Evolutionary conservation across 2,888 invertebrate species (phyloP), one percentile per base, ranked within the genome.

Genomic region (Eupeodes luniger): DNA sequence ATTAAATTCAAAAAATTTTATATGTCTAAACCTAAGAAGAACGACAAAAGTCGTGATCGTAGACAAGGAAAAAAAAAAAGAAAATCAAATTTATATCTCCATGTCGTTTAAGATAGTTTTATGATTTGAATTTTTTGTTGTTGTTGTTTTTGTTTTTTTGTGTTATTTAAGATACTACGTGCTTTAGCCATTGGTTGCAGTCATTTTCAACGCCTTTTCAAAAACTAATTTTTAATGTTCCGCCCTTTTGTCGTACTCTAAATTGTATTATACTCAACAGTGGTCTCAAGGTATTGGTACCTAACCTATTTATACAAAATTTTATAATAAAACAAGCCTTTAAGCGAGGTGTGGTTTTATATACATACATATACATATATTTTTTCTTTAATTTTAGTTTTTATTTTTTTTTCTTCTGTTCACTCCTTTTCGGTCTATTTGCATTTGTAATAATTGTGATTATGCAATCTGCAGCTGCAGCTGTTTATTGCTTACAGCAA

Each of bases 391-490:
- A 49, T 67, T 67, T 12, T 1, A 34, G 4, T 44, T 59, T 19
- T 36, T 57, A 36, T 40, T 44, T 44, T 47, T 66, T 74, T 47
- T 47, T 16, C 12, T 59, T 62, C 27, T 47, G 14, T 51, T 36
- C 11, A 14, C 36, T 55, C 57, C 53, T 72, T 62, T 70, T 66
- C 67, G 62, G 74, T 74, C 79, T 75, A 81, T 86, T 86, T 86
- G 85, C 85, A 88, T 84, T 74, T 77, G 74, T 77, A 77, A 81
- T 77, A 77, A 81, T 67, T 77, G 67, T 75, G 77, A 85, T 88
- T 88, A 85, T 88, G 85, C 64, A 88, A 88, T 78, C 69, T 66
- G 49, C 85, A 88, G 88, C 85, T 88, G 88, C 85, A 87, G 53
- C 66, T 19, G 27, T 51, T 66, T 51, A 19, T 55, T 72, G 72